Base-by-base conservation (phyloP, 2,113 vertebrate genomes). In the Elephantulus edwardii region DNA sequence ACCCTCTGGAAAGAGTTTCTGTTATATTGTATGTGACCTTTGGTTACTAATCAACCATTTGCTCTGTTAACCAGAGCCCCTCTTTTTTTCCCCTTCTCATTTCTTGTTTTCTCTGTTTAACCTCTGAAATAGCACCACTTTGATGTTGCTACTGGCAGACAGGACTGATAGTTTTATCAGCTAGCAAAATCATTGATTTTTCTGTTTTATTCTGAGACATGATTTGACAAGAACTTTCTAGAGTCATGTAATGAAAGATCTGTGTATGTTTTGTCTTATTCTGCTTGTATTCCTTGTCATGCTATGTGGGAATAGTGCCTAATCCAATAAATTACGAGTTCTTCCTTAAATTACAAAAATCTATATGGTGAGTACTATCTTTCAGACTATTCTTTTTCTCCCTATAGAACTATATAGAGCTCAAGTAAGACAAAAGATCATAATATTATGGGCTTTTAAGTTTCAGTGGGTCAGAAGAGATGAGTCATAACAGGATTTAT, bases 281-380 rank as follows among this genome's bases (percentile, higher is more conserved):
- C 56, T 75, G 9, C 68, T 90, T 83, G 30, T 6, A 42, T 90
- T 71, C 48, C 56, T 78, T 85, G 48, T 71, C 35, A 42, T 68
- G 35, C 75, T 48, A 52, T 42, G n/a, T 83, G n/a, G 68, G n/a
- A 89, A 70, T 48, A 48, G 52, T 60, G 28, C 3, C 9, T 86
- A 8, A 48, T 76, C 44, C 46, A 66, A 54, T 33, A 33, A 26
- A 70, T 71, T 92, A 54, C n/a, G 50, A 85, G 26, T 72, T 78
- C 30, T 17, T 83, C 85, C 28, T 64, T 79, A 74, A 84, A 60
- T 50, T 72, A 91, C 40, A 75, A 92, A 92, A n/a, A 76, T 30
- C 30, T 74, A 52, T 38, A 13, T 75, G 83, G 33, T 20, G 30
- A 80, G 58, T 71, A 44, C 93, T 40, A 50, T 8, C 94, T 84